phyloP scores from a whole-genome alignment of 2,113 vertebrate species.

The Syngnathus floridae region DNA sequence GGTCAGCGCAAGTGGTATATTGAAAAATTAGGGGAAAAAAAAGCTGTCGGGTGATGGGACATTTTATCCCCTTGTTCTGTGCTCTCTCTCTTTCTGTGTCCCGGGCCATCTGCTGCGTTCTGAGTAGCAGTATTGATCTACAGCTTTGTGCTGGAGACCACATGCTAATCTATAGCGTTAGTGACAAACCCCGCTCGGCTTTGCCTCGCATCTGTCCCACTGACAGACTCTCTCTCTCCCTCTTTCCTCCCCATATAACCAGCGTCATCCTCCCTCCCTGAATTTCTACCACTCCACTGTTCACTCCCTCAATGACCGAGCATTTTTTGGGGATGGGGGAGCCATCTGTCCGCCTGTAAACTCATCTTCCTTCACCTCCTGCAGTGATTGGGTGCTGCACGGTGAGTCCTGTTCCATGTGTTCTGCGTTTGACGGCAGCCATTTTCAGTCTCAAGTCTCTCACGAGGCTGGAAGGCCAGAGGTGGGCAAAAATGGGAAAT shows the following conservation, averaged over 20 bases:
- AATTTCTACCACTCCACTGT: constrained; percentile 36
- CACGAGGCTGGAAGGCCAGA: not conserved
- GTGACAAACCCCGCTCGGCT: constrained; percentile 70
- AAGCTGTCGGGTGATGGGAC: constrained; percentile 31
- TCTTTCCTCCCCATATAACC: constrained; percentile 34
- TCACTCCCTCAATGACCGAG: constrained; percentile 52
- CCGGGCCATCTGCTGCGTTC: constrained; percentile 75
- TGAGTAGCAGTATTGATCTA: constrained; percentile 76
- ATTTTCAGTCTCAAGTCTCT: constrained; percentile 11
- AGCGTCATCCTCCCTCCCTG: constrained; percentile 31
- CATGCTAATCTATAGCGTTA: constrained; percentile 77
- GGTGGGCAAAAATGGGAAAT: not conserved
- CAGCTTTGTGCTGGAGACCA: constrained; percentile 78
- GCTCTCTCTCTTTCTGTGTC: constrained; percentile 21
- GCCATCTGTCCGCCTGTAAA: constrained; percentile 55
- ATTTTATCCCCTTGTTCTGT: constrained; percentile 9
- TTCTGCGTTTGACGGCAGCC: constrained; percentile 27
- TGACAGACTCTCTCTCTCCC: constrained; percentile 41
- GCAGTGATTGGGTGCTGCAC: constrained; percentile 26
- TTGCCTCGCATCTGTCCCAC: constrained; percentile 71
- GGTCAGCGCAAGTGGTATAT: not conserved
- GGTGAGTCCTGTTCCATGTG: constrained; percentile 29
- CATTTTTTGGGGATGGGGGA: constrained; percentile 47
- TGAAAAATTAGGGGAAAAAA: constrained; percentile 15
- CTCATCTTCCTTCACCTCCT: constrained; percentile 30